phyloP scores from a whole-genome alignment of 2,113 vertebrate species.

The Lepidothrix coronata region DNA sequence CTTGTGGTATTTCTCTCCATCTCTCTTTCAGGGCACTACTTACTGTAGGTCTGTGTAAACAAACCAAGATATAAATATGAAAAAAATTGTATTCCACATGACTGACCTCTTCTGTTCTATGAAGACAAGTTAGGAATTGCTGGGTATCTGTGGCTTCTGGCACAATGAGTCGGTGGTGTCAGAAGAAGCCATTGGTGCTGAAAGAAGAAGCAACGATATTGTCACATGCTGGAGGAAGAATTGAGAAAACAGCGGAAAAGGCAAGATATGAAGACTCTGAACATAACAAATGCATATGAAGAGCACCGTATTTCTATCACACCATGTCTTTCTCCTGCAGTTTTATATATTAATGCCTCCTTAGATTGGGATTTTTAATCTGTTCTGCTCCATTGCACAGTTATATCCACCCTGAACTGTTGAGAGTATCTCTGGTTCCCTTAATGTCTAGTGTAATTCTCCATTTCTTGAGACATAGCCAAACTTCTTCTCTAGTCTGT shows the following conservation, averaged over 20 bases:
- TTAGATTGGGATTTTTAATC: conserved; percentile 46
- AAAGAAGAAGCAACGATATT: neutral
- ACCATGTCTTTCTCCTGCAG: neutral
- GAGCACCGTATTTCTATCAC: neutral
- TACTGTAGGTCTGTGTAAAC: neutral
- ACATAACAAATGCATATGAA: neutral
- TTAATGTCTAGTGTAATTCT: neutral
- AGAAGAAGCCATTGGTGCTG: neutral
- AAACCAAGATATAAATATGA: neutral
- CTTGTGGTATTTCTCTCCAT: neutral
- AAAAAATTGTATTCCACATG: neutral
- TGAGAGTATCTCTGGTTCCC: conserved; percentile 10
- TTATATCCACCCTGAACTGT: conserved; percentile 18
- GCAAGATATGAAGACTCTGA: neutral
- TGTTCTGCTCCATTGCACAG: conserved; percentile 27
- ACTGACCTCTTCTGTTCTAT: neutral
- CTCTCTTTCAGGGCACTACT: neutral
- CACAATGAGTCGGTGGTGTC: neutral
- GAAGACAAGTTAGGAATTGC: neutral
- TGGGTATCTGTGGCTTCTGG: neutral
- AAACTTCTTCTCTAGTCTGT: conserved; percentile 15
- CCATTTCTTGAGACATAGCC: conserved; percentile 20
- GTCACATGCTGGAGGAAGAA: neutral
- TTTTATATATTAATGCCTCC: conserved; percentile 24
- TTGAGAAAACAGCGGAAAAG: neutral